Evolutionary conservation across 2,888 invertebrate species (phyloP).

Genomic region (Stomorhina lunata): DNA sequence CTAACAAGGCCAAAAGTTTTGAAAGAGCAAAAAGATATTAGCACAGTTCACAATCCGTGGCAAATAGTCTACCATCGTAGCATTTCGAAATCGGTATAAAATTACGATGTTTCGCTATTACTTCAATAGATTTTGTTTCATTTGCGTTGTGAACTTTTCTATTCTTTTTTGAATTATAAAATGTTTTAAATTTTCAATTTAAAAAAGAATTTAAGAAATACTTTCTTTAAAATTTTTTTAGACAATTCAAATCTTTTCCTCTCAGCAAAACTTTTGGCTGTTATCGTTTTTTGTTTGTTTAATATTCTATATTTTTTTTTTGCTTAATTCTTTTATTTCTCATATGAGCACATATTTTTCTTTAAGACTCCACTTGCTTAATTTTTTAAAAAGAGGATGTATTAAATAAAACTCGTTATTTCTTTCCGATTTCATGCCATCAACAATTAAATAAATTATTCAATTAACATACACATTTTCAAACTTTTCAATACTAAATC

Average conservation of each 20-base stretch:
- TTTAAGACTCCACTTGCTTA: constrained; percentile 44
- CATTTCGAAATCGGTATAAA: no score
- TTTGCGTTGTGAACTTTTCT: no score
- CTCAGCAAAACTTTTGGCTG: not conserved
- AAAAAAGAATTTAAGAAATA: no score
- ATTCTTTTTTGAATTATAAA: no score
- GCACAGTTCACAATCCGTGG: no score
- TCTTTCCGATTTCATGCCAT: constrained; percentile 23
- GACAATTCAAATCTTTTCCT: not conserved
- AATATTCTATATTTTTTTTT: constrained; percentile 6
- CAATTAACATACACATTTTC: constrained; percentile 13
- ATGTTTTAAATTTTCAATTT: no score
- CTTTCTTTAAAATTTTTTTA: no score
- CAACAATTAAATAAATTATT: constrained; percentile 34
- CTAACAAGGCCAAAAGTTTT: constrained; percentile 2
- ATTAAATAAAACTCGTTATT: not conserved
- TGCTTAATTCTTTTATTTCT: not conserved
- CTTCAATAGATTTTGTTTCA: no score
- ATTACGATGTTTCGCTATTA: no score
- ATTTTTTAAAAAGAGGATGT: not conserved
- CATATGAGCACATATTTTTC: constrained; percentile 54
- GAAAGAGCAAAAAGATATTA: not conserved
- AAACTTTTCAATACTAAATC: constrained; percentile 6
- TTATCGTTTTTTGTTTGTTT: not conserved
- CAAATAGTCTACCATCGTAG: no score